Evolutionary conservation across 1,140 invertebrate species (phyloP), one percentile per base, ranked within the genome.

Genomic region (Sipha flava): DNA sequence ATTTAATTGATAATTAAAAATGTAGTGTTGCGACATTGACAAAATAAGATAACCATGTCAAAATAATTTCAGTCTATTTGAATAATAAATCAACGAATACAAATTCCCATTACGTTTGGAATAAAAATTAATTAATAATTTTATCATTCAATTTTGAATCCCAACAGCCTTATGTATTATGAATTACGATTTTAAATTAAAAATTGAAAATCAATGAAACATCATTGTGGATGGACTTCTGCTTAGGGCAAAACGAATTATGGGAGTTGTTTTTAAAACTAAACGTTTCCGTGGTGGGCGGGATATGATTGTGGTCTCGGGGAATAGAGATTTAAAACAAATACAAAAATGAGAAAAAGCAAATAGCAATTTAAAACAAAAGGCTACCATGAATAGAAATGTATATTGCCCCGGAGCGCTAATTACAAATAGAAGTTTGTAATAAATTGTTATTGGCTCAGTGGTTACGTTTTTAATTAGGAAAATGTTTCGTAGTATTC

Each of bases 401-500:
- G 40, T 77, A 59, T 77, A 59, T 59, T 23, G 31, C 29, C 52
- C 49, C 16, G 34, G 52, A 43, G 73, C 73, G 52, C 52, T 77
- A 57, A 77, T 77, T 77, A 77, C 21, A 43, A 77, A 57, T 59
- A 43, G 34, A 77, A 77, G 49, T 31, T 59, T 57, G 34, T 40
- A 77, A 77, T 77, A 59, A 59, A 59, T 59, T 77, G 52, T 75
- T 75, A 75, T 75, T 75, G 72, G 72, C 72, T 75, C 72, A 14
- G 72, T 26, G 73, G 73, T 77, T 77, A 77, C 49, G 52, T 57
- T 77, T 77, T 77, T 77, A 59, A 77, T 77, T 77, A 77, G 59
- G 49, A 59, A 77, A 40, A 43, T 59, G 49, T 59, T 77, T 77
- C n/a, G 14, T 6, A 52, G 47, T 12, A 75, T 26, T 59, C 47